These are phyloP conservation scores for Falcunculus frontatus DNA, from an alignment of 2,113 vertebrate species.

Conservation along the genomic window DNA sequence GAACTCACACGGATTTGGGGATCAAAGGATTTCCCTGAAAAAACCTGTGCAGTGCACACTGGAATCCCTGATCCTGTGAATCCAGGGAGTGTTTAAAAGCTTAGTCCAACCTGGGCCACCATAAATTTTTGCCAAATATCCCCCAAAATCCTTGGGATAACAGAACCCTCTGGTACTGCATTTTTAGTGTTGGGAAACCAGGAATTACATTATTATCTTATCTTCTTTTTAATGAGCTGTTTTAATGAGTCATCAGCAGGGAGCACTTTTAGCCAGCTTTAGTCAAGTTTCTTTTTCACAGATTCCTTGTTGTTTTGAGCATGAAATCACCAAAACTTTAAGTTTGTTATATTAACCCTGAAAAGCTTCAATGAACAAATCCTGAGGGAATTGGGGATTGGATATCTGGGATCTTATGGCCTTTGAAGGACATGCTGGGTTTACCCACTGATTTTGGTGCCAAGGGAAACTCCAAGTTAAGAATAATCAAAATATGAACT, in stretches of 20 bases:
- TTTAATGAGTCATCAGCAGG: background rate
- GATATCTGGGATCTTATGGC: background rate
- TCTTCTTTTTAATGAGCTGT: background rate
- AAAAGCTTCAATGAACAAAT: background rate
- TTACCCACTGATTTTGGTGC: background rate
- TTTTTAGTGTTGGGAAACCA: background rate
- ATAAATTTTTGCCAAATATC: background rate
- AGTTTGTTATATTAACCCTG: background rate
- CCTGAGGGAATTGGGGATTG: background rate
- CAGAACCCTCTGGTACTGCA: background rate
- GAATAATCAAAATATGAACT: background rate
- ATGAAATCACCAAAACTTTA: background rate
- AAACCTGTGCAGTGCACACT: accelerated
- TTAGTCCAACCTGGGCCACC: background rate
- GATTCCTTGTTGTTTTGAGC: background rate
- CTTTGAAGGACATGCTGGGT: background rate
- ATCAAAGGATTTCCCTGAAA: background rate
- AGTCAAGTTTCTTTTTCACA: background rate
- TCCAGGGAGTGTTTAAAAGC: background rate
- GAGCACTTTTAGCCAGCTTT: background rate
- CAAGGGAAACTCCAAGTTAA: background rate
- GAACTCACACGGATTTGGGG: background rate
- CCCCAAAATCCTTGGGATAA: background rate
- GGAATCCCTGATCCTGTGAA: accelerated
- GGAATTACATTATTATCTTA: background rate